phyloP scores from a whole-genome alignment of 2,113 vertebrate genomes.

The Baryphthengus martii region DNA sequence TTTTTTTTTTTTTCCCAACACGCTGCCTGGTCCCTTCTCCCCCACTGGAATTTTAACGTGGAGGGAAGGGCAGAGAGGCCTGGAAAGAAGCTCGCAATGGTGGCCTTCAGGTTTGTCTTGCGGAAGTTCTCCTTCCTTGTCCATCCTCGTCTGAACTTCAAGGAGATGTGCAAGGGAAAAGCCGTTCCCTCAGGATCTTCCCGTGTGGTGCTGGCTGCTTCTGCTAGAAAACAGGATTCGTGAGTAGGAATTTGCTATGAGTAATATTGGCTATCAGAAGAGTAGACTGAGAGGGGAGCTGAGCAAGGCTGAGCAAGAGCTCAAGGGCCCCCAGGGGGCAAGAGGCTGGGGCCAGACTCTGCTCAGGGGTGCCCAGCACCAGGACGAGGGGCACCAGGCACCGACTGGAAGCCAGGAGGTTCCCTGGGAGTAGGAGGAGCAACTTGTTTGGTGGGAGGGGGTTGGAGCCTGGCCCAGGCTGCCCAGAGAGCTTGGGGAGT shows the following conservation, averaged over 20 bases:
- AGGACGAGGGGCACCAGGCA: too few relatives aligned
- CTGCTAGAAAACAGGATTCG: not conserved
- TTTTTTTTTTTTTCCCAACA: too few relatives aligned
- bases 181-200: not conserved
- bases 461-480: too few relatives aligned
- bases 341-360: too few relatives aligned
- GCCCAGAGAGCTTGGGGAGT: too few relatives aligned
- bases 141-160: accelerated
- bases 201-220: not conserved
- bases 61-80: not conserved
- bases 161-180: not conserved
- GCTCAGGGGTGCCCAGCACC: too few relatives aligned
- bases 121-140: not conserved
- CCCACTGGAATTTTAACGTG: not conserved
- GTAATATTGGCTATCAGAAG: not conserved
- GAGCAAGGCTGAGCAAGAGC: too few relatives aligned
- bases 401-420: too few relatives aligned
- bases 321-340: too few relatives aligned
- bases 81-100: not conserved
- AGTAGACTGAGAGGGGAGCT: too few relatives aligned
- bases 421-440: too few relatives aligned
- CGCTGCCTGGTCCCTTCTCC: not conserved
- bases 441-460: too few relatives aligned
- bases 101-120: not conserved
- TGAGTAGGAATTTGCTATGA: not conserved